A percentile compares a stretch with the other conserved stretches of the same genome.
Evolutionary conservation across 2,888 invertebrate genomes (phyloP).

Genomic region (Amblyjoppa proteus): DNA sequence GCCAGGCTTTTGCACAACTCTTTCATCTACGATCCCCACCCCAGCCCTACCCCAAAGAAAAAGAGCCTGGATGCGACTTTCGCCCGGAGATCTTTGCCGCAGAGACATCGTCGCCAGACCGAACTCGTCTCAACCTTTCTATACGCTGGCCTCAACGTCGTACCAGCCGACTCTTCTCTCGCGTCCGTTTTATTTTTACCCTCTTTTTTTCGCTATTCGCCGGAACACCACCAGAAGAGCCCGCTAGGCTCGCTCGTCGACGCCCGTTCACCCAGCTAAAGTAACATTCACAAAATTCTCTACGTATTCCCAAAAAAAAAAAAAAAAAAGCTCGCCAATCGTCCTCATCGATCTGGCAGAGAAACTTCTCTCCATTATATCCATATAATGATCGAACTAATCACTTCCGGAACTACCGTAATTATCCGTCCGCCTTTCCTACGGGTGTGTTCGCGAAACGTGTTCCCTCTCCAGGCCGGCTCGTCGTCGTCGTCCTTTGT

Average conservation of each 20-base stretch:
- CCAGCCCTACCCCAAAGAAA: slow-evolving; percentile 36
- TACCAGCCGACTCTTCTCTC: slow-evolving; percentile 20
- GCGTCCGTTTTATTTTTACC: not conserved
- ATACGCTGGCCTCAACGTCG: not conserved
- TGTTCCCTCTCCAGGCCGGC: not conserved
- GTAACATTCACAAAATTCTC: too few relatives aligned
- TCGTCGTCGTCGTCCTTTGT: not conserved
- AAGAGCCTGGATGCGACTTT: slow-evolving; percentile 55
- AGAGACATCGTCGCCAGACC: slow-evolving; percentile 56
- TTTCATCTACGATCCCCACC: slow-evolving; percentile 64
- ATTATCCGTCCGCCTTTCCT: not conserved
- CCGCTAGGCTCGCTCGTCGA: not conserved
- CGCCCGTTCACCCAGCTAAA: too few relatives aligned
- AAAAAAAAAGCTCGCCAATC: too few relatives aligned
- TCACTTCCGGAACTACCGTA: slow-evolving; percentile 20
- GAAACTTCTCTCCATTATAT: not conserved
- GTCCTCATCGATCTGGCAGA: not conserved
- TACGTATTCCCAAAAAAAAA: too few relatives aligned
- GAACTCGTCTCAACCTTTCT: slow-evolving; percentile 31
- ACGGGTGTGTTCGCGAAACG: slow-evolving; percentile 3
- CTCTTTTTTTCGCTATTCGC: not conserved
- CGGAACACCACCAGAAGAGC: not conserved
- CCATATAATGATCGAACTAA: not conserved
- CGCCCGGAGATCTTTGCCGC: slow-evolving; percentile 51
- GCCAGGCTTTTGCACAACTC: slow-evolving; percentile 65